Conservation (phyloP, 37 sponge, comb jelly and placozoan genomes). For the Crambe crambe region DNA sequence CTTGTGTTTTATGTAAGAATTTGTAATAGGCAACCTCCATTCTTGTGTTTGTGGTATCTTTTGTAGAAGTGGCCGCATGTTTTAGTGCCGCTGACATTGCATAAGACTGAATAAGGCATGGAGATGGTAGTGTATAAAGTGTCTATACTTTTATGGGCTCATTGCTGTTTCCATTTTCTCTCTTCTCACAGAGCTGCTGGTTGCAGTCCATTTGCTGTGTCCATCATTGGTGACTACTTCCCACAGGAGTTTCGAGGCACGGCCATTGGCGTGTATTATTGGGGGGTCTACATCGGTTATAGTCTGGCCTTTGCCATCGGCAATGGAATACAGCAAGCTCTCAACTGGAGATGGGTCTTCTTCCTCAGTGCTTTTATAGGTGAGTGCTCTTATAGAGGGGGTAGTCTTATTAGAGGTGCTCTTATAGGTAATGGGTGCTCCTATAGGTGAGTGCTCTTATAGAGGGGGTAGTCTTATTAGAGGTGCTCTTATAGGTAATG, state of each 20-base stretch:
- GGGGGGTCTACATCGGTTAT: constrained; percentile 86
- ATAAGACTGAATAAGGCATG: too few relatives aligned
- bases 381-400: too few relatives aligned
- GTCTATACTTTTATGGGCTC: too few relatives aligned
- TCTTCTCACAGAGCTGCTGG: constrained; percentile 83
- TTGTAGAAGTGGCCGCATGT: too few relatives aligned
- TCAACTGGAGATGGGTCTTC: constrained; percentile 90
- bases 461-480: not conserved
- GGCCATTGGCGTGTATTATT: constrained; percentile 80
- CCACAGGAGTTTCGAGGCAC: constrained; percentile 67
- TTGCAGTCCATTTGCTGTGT: constrained; percentile 81
- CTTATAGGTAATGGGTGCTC: not conserved
- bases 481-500: not conserved
- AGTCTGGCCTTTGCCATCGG: constrained; percentile 79
- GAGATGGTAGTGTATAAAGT: too few relatives aligned
- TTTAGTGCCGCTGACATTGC: too few relatives aligned
- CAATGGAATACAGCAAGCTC: constrained; percentile 37
- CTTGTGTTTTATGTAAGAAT: too few relatives aligned
- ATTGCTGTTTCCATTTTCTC: too few relatives aligned
- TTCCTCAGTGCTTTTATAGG: constrained; percentile 67
- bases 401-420: not conserved
- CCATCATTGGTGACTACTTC: constrained; percentile 83
- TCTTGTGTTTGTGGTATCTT: too few relatives aligned
- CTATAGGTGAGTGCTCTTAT: too few relatives aligned
- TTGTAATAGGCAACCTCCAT: too few relatives aligned